Evolutionary conservation across 2,113 vertebrate species (phyloP).

Genomic region (Terrapene triunguis): DNA sequence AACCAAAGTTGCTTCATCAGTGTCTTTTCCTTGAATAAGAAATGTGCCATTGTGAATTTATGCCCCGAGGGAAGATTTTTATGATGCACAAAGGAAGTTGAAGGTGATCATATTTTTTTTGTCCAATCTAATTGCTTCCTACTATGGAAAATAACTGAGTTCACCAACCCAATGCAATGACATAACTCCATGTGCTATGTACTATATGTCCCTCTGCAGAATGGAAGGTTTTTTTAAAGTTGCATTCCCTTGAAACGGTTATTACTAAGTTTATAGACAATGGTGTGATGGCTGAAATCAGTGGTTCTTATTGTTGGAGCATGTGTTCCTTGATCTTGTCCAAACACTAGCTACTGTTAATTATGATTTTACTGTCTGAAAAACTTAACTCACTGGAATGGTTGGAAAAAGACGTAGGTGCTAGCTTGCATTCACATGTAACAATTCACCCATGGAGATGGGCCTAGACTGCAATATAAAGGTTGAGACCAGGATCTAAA

Average conservation of each 20-base stretch:
- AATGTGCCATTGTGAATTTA: background rate
- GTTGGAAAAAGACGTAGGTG: background rate
- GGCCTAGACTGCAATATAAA: background rate
- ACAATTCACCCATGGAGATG: background rate
- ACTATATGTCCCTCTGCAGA: background rate
- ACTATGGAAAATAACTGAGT: background rate
- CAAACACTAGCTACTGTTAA: background rate
- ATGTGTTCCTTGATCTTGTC: background rate
- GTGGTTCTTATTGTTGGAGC: background rate
- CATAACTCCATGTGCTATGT: background rate
- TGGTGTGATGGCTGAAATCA: background rate
- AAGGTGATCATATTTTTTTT: background rate
- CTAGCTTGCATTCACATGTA: background rate
- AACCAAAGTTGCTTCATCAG: fast-evolving
- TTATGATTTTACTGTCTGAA: background rate
- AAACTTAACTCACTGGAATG: background rate
- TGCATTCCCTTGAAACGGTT: background rate
- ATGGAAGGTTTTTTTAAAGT: background rate
- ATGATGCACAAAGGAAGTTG: background rate
- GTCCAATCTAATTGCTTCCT: background rate
- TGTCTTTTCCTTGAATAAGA: background rate
- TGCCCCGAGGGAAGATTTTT: background rate
- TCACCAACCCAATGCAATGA: background rate
- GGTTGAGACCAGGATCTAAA: background rate
- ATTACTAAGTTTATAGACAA: background rate